Base-by-base conservation (phyloP, 2,797 vertebrate genomes). In the Arremon aurantiirostris region DNA sequence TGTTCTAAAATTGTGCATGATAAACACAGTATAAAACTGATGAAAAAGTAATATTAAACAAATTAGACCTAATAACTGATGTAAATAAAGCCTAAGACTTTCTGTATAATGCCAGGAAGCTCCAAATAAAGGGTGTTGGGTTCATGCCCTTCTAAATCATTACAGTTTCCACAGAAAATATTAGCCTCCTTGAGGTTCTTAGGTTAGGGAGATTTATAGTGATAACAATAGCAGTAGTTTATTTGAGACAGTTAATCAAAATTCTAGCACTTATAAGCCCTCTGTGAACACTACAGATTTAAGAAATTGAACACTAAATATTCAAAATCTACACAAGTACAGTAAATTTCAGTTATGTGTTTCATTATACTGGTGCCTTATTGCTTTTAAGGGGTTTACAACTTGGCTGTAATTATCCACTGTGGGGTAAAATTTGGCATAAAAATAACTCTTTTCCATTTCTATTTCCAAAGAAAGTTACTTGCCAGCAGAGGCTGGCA, bases 271-370 rank as follows among this genome's bases (percentile, higher is more conserved):
- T 97, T 97, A 96, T 37, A 96, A 95, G 84, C 46, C 93, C 90
- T 90, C 84, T 86, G 94, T 88, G 95, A 87, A 94, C 92, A 92
- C 68, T 90, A 94, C 61, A 94, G 68, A 91, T 94, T 94, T 95
- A 90, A 94, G 91, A 95, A 93, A 64, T 49, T 61, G 21, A 95
- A 91, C 60, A 79, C 71, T 90, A 71, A 87, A 93, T 93, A 93
- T 97, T 94, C 82, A 63, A 90, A 94, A 86, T 83, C 83, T 94
- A 89, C 69, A 72, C 63, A 82, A n/a, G 44, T 77, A 94, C 82
- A 94, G 93, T 96, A 95, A 93, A 94, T 94, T 95, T 96, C 86
- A 85, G 90, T 96, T 95, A 97, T 53, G 97, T 97, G 95, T 97
- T 97, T 96, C 96, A 97, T 97, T 97, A 96, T 87, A 66, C 86